A percentile compares a stretch with the other conserved stretches of the same genome.
Conservation (phyloP, 2,797 vertebrate species). For the Phylloscopus collybita region DNA sequence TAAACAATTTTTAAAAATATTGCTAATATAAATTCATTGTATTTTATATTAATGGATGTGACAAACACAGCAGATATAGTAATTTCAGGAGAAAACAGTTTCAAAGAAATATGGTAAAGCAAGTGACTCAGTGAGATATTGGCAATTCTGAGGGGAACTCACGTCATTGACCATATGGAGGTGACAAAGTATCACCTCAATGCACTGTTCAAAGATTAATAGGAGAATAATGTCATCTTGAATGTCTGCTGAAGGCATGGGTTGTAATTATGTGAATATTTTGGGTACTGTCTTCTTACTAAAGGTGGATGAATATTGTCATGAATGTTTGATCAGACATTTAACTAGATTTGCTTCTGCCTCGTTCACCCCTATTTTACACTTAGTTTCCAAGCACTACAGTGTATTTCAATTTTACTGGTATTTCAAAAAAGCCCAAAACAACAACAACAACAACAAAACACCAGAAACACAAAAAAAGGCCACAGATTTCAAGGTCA, state of each 20-base stretch:
- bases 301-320: neutral
- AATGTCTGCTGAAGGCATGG: conserved; percentile 5
- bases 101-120: conserved; percentile 60
- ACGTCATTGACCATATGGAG: conserved; percentile 23
- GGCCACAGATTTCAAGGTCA: neutral
- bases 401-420: neutral
- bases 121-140: conserved; percentile 57
- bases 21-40: conserved; percentile 60
- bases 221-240: conserved; percentile 26
- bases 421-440: neutral
- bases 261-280: conserved; percentile 53
- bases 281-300: conserved; percentile 30
- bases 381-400: neutral
- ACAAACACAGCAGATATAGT: conserved; percentile 41
- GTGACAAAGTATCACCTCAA: conserved; percentile 49
- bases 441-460: neutral
- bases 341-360: neutral
- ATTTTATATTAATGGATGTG: conserved; percentile 60
- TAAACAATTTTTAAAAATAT: conserved; percentile 9
- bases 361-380: neutral
- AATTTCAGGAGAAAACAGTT: conserved; percentile 56
- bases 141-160: conserved; percentile 54
- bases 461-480: too few relatives aligned
- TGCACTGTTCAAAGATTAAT: conserved; percentile 49
- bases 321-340: conserved; percentile 9